Evolutionary conservation across 2,888 invertebrate genomes (phyloP).

Genomic region (Pandemis cinnamomeana): DNA sequence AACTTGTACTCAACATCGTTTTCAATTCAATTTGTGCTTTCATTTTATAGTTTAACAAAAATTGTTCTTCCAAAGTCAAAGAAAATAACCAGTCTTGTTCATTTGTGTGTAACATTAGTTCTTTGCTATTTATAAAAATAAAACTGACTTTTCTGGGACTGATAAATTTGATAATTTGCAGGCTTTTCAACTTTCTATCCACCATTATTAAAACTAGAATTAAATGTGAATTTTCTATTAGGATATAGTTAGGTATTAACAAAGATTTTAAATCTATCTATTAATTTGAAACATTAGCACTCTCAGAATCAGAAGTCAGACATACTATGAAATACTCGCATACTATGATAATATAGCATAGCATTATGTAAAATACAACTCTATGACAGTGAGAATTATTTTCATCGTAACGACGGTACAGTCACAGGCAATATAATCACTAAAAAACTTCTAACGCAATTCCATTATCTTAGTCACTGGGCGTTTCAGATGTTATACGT

Average conservation of each 20-base stretch:
- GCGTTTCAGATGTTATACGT: too few species aligned
- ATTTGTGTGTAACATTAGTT: background rate
- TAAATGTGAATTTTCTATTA: background rate
- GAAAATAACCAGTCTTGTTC: background rate
- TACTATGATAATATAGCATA: too few species aligned
- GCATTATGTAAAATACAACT: too few species aligned
- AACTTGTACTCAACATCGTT: constrained; percentile 24
- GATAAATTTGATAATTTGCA: background rate
- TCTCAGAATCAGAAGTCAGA: too few species aligned
- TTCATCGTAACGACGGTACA: too few species aligned
- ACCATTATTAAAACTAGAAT: background rate
- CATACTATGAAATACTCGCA: too few species aligned
- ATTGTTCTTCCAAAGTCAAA: background rate
- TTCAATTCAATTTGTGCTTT: constrained; percentile 21
- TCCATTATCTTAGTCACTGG: too few species aligned
- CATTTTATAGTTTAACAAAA: background rate
- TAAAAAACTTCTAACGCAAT: too few species aligned
- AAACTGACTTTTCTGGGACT: too few species aligned
- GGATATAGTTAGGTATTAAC: background rate
- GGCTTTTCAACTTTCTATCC: constrained; percentile 1
- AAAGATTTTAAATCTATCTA: background rate
- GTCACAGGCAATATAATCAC: too few species aligned
- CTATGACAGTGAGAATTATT: too few species aligned
- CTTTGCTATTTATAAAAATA: background rate
- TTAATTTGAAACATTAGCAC: too few species aligned